Conservation (phyloP, 1,140 invertebrate genomes). For the Wasmannia auropunctata region DNA sequence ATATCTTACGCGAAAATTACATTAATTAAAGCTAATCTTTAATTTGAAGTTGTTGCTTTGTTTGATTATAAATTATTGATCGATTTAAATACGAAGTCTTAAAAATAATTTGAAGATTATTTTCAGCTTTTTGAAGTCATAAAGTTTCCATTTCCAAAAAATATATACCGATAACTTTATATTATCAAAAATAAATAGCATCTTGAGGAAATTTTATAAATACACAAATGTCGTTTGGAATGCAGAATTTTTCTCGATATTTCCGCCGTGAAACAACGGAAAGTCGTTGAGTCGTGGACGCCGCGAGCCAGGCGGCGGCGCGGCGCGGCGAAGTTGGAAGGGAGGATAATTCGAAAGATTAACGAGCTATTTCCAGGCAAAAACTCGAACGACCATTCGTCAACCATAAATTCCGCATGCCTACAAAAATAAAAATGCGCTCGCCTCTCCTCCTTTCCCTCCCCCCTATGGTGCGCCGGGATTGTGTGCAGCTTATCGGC, state of each 20-base stretch:
- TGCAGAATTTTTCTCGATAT: conserved; percentile 24
- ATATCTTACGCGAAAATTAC: too few species aligned
- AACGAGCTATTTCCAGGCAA: conserved; percentile 80
- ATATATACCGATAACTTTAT: background rate
- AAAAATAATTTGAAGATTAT: background rate
- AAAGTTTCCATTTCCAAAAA: background rate
- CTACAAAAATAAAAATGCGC: conserved; percentile 78
- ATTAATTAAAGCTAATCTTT: background rate
- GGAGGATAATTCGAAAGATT: conserved; percentile 81
- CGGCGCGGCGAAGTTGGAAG: conserved; percentile 71
- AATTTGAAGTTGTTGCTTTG: background rate
- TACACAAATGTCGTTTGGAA: background rate
- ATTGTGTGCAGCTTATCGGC: conserved; percentile 78
- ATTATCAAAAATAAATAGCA: background rate
- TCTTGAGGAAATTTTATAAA: conserved; percentile 12
- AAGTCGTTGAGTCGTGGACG: conserved; percentile 63
- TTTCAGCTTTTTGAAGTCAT: background rate
- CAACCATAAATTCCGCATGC: conserved; percentile 76
- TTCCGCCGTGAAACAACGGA: conserved; percentile 4
- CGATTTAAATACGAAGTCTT: background rate
- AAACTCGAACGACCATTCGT: conserved; percentile 79
- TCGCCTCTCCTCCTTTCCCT: background rate
- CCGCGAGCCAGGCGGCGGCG: conserved; percentile 7
- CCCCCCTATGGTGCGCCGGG: conserved; percentile 40
- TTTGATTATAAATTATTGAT: background rate